Base-by-base conservation (phyloP, 2,113 vertebrate species). In the Oophaga pumilio region DNA sequence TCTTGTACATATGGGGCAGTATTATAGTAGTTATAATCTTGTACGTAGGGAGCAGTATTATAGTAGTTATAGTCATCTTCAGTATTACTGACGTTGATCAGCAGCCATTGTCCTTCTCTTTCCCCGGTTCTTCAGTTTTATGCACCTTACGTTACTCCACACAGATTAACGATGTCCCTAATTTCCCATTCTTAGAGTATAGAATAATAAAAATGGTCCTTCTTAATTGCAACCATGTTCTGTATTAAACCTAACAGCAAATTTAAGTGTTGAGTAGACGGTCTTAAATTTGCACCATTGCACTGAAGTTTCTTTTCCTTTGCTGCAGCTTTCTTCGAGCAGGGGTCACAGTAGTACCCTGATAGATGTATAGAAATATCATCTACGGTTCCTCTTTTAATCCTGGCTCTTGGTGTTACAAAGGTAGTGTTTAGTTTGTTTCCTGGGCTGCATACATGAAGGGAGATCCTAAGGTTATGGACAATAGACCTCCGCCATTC, bases 1-100 rank as follows among this genome's bases (percentile, higher is more conserved):
- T 68, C 66, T 14, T 68, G 66, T 68, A 68, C 4, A 26, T 68
- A 24, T 8, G 20, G 22, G 9, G 22, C 62, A 66, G 62, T 66
- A 66, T 66, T 66, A 24, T 66, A 66, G 62, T 66, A 66, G 62
- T 66, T 66, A 66, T 66, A 66, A n/a, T 66, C 62, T n/a, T 66
- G 62, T 66, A 66, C 8, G n/a, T 66, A n/a, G 62, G 22, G 10
- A n/a, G 20, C 62, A 66, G 62, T 66, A 66, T 66, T 66, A 66
- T 66, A 66, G 62, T 66, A 66, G 62, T 66, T 66, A 66, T 66
- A 12, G 24, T 62, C 60, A 20, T 62, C 17, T 62, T 6, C n/a
- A n/a, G n/a, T n/a, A n/a, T n/a, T n/a, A n/a, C n/a, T n/a, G n/a
- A n/a, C n/a, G n/a, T n/a, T n/a, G n/a, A n/a, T n/a, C n/a, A n/a